Percentiles rank a stretch among this genome's conserved stretches.
These are phyloP conservation scores for Enteromius viviparus DNA, from an alignment of 2,797 vertebrate genomes.

Conservation along the genomic window DNA sequence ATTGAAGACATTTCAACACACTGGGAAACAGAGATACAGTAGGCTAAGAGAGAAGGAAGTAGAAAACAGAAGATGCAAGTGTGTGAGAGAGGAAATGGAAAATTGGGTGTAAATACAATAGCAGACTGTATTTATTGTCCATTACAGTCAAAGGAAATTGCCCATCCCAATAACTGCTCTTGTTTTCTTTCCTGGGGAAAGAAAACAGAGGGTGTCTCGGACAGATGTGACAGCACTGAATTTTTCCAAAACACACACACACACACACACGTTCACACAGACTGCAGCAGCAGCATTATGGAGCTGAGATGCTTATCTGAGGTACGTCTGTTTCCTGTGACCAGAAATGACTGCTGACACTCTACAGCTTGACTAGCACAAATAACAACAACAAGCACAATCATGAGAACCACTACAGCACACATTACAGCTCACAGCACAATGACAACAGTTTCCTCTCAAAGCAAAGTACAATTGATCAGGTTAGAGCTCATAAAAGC, in stretches of 20 bases:
- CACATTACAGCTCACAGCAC: not conserved
- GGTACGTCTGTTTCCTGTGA: conserved; percentile 58
- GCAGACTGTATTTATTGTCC: conserved; percentile 52
- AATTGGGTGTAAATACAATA: conserved; percentile 33
- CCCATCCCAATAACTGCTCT: conserved; percentile 37
- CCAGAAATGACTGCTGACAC: conserved; percentile 46
- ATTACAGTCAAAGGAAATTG: conserved; percentile 49
- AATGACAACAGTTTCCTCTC: conserved; percentile 44
- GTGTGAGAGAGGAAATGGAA: conserved; percentile 32
- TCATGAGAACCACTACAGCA: conserved; percentile 36
- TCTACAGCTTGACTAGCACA: conserved; percentile 43
- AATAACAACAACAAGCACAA: conserved; percentile 56
- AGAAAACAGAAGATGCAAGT: not conserved
- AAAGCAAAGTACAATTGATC: conserved; percentile 31
- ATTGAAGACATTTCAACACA: conserved; percentile 59
- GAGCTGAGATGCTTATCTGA: conserved; percentile 50
- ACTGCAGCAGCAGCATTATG: conserved; percentile 29
- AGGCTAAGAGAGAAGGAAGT: conserved; percentile 17
- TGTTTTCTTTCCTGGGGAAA: conserved; percentile 45
- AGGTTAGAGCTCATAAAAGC: conserved; percentile 24
- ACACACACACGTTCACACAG: conserved; percentile 33
- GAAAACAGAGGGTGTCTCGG: not conserved
- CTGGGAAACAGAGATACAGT: conserved; percentile 1
- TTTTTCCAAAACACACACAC: conserved; percentile 52
- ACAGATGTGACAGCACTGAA: conserved; percentile 41